Conservation (phyloP, 2,888 invertebrate genomes). For the Dascillus cervinus region DNA sequence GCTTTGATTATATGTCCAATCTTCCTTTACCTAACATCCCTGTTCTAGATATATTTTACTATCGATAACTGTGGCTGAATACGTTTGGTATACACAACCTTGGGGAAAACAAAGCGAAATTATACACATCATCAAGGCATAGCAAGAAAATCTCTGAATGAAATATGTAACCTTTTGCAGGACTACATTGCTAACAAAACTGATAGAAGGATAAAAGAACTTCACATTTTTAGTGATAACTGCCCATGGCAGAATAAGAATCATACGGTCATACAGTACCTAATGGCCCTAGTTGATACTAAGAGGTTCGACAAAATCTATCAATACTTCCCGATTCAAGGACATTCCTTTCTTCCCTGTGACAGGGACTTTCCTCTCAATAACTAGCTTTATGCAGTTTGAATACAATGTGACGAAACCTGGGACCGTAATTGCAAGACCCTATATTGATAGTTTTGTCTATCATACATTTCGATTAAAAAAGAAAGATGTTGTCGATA, state of each 20-base stretch:
- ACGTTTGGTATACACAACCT: slow-evolving; percentile 16
- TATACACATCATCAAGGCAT: slow-evolving; percentile 19
- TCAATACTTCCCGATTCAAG: slow-evolving; percentile 1
- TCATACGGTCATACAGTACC: not conserved
- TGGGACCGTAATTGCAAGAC: slow-evolving; percentile 5
- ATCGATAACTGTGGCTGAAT: slow-evolving; percentile 16
- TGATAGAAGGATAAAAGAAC: no score
- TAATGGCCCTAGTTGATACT: slow-evolving; percentile 1
- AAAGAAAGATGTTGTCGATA: slow-evolving; percentile 1
- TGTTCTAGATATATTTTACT: slow-evolving; percentile 22
- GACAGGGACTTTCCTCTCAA: slow-evolving; percentile 4
- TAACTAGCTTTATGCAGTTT: no score
- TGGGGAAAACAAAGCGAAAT: slow-evolving; percentile 7
- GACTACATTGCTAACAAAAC: slow-evolving; percentile 7
- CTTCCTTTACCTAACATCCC: slow-evolving; percentile 20
- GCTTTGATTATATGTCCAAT: slow-evolving; percentile 22
- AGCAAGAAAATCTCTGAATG: slow-evolving; percentile 17
- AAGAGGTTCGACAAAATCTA: slow-evolving; percentile 2
- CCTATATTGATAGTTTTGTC: slow-evolving; percentile 5
- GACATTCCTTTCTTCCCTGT: slow-evolving; percentile 5
- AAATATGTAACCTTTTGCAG: slow-evolving; percentile 13
- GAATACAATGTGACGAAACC: slow-evolving; percentile 3
- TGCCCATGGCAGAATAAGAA: slow-evolving; percentile 3
- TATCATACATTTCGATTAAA: not conserved
- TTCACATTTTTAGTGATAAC: not conserved